A percentile compares a stretch with the other conserved stretches of the same genome.
These are phyloP conservation scores for Ophion obscuratus DNA, from an alignment of 2,888 invertebrate genomes.

Conservation along the genomic window DNA sequence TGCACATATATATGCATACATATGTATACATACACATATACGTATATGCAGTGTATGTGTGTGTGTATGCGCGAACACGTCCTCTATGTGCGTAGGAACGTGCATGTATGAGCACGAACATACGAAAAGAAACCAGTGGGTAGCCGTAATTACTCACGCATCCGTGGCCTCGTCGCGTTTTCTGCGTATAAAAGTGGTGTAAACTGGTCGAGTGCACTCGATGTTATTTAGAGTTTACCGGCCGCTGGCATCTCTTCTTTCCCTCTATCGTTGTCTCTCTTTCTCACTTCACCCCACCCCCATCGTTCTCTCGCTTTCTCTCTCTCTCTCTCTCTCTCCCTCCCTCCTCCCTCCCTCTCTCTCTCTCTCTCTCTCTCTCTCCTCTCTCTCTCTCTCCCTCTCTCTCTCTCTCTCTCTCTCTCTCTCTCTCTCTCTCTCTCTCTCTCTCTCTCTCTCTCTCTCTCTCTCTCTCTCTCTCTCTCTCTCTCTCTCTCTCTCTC, in stretches of 20 bases:
- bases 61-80: constrained; percentile 10
- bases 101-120: background rate
- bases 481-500: constrained; percentile 39
- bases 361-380: constrained; percentile 19
- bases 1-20: too few species aligned
- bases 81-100: background rate
- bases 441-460: constrained; percentile 33
- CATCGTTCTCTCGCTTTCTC: constrained; percentile 24
- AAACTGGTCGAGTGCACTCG: constrained; percentile 68
- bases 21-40: too few species aligned
- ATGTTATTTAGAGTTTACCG: constrained; percentile 45
- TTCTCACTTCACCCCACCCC: constrained; percentile 47
- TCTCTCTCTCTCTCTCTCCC: constrained; percentile 25
- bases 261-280: constrained; percentile 37
- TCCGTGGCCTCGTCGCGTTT: constrained; percentile 62
- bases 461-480: constrained; percentile 39
- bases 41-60: too few species aligned
- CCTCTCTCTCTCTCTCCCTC: constrained; percentile 39
- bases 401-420: constrained; percentile 32
- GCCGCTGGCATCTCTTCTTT: constrained; percentile 30
- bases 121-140: constrained; percentile 41
- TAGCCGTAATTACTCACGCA: constrained; percentile 68
- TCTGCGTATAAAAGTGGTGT: constrained; percentile 68
- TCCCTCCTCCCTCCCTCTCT: constrained; percentile 39
- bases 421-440: constrained; percentile 30